Evolutionary conservation across 2,888 invertebrate genomes (phyloP), one percentile per base, ranked within the genome.

Genomic region (Arrhopalites spinosus): DNA sequence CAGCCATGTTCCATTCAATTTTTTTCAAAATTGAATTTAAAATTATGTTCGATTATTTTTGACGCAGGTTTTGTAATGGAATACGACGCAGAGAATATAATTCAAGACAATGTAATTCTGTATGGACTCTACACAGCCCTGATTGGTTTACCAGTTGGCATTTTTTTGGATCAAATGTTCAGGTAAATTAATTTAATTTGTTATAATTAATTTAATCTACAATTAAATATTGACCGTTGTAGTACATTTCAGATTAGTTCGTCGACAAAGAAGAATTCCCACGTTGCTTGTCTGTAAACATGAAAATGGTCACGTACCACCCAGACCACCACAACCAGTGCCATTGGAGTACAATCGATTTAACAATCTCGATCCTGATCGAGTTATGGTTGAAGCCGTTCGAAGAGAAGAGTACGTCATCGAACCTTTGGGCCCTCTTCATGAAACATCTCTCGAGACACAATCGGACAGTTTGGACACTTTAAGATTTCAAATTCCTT

Each of bases 401-500:
- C 61, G 27, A 2, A 61, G 27, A 15, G 30, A 27, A 8, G 13
- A 8, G 1, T 11, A 64, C 17, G 17, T 1, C 45, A 25, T 3
- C 20, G 45, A 17, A 15, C 7, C 45, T 29, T 2, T 20, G 36
- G n/a, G 8, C 23, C 11, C 2, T n/a, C 27, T 17, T n/a, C n/a
- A n/a, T 66, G 61, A 61, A 1, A 27, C 59, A 1, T 11, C 15
- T 17, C 8, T 7, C 5, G 11, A 13, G 5, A n/a, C 2, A 11
- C 29, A 47, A 36, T 17, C 23, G 23, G 30, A 17, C n/a, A 23
- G 20, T 2, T 27, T 30, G 11, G 27, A 27, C 13, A 17, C 43
- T 13, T 5, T 29, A 20, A 1, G n/a, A 11, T 73, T 73, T 56
- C 73, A 50, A n/a, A 66, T 73, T 20, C 73, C 73, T 13, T 73